Evolutionary conservation across 2,113 vertebrate species (phyloP).

Genomic region (Macquaria australasica): DNA sequence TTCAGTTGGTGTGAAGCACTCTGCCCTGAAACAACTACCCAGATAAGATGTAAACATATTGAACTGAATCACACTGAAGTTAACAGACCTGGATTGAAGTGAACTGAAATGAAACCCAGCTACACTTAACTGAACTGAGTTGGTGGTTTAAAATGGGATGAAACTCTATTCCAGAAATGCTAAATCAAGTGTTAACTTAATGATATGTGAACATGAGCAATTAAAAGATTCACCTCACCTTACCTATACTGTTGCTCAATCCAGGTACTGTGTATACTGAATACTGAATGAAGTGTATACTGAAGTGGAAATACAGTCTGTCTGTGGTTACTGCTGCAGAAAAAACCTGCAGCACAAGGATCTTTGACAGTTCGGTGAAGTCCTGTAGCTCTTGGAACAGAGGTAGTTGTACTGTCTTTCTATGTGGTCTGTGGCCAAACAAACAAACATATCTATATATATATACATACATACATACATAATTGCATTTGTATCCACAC

Average conservation of each 20-base stretch:
- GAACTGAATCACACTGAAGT: neutral
- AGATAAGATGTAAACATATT: slow-evolving; percentile 23
- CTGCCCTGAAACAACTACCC: slow-evolving; percentile 3
- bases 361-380: slow-evolving; percentile 27
- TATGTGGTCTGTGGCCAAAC: slow-evolving; percentile 9
- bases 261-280: neutral
- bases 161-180: slow-evolving; percentile 7
- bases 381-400: slow-evolving; percentile 12
- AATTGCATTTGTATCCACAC: slow-evolving; percentile 1
- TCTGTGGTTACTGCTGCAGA: slow-evolving; percentile 13
- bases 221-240: slow-evolving; percentile 7
- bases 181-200: slow-evolving; percentile 2
- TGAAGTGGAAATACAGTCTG: neutral
- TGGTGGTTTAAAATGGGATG: neutral
- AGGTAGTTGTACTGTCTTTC: neutral
- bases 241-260: neutral
- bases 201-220: slow-evolving; percentile 11
- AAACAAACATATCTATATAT: neutral
- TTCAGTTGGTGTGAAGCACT: slow-evolving; percentile 20
- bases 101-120: slow-evolving; percentile 1
- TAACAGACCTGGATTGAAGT: neutral
- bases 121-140: neutral
- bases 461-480: neutral
- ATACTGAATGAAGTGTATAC: neutral
- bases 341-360: slow-evolving; percentile 4